A percentile compares a stretch with the other conserved stretches of the same genome.
Conservation (phyloP, 92 coral and sea anemone genomes). For the Epizoanthus scotinus region DNA sequence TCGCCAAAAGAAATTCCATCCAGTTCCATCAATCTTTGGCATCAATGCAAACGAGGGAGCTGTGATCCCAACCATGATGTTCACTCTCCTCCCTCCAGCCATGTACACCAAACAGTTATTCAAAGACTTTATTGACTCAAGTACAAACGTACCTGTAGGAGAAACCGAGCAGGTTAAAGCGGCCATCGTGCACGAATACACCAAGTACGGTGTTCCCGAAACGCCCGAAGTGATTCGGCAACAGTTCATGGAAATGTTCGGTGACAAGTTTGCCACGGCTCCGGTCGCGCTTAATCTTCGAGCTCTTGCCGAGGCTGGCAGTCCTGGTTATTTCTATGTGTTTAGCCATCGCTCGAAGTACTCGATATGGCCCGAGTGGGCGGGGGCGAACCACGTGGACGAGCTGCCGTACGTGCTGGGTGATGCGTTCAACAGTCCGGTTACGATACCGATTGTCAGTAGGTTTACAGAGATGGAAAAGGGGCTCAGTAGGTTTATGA, state of each 20-base stretch:
- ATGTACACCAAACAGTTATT: neutral
- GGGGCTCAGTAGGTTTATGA: slow-evolving; percentile 39
- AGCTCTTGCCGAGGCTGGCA: slow-evolving; percentile 33
- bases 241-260: slow-evolving; percentile 33
- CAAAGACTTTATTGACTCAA: slow-evolving; percentile 1
- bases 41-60: slow-evolving; percentile 32
- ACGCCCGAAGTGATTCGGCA: slow-evolving; percentile 14
- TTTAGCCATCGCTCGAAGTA: slow-evolving; percentile 37
- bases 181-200: slow-evolving; percentile 54
- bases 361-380: slow-evolving; percentile 36
- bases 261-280: slow-evolving; percentile 34
- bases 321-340: slow-evolving; percentile 34
- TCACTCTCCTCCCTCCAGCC: neutral
- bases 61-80: neutral
- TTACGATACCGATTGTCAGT: neutral
- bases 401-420: slow-evolving; percentile 41
- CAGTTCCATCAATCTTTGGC: slow-evolving; percentile 23
- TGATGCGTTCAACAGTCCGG: slow-evolving; percentile 29
- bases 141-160: neutral
- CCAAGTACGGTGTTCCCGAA: slow-evolving; percentile 41
- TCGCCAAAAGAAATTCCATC: slow-evolving; percentile 12
- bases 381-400: slow-evolving; percentile 34
- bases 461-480: slow-evolving; percentile 38
- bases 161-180: slow-evolving; percentile 30
- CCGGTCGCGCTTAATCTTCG: slow-evolving; percentile 29